These are phyloP conservation scores for Chiloscyllium plagiosum DNA, from an alignment of 2,113 vertebrate species.

Conservation along the genomic window DNA sequence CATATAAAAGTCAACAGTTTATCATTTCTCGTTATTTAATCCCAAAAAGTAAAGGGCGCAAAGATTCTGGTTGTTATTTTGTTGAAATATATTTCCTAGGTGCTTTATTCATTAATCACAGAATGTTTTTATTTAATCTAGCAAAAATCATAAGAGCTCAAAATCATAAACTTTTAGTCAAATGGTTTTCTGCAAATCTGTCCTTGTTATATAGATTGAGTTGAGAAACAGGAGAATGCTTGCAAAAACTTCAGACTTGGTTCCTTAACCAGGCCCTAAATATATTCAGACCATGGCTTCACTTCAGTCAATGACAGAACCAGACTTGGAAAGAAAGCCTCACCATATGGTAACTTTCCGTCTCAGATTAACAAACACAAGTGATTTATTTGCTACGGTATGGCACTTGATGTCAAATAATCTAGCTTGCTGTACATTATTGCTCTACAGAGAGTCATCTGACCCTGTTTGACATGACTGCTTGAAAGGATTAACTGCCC, in stretches of 20 bases:
- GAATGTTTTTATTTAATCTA: not conserved
- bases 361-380: constrained; percentile 45
- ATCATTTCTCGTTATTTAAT: not conserved
- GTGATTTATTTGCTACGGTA: constrained; percentile 60
- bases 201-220: not conserved
- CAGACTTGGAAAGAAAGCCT: not conserved
- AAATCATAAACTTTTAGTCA: not conserved
- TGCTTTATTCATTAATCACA: not conserved
- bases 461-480: constrained; percentile 56
- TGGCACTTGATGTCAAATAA: constrained; percentile 60
- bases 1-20: not conserved
- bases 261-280: not conserved
- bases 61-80: too few species aligned
- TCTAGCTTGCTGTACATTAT: constrained; percentile 57
- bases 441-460: constrained; percentile 58
- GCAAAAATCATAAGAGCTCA: not conserved
- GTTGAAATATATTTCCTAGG: not conserved
- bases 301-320: not conserved
- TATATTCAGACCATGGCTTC: not conserved
- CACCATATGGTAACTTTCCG: constrained; percentile 39
- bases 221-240: not conserved
- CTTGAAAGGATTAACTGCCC: constrained; percentile 64
- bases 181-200: not conserved
- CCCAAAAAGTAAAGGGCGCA: not conserved
- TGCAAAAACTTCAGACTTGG: not conserved